These are phyloP conservation scores for Rhabditophanes sp. DNA, from an alignment of 2,888 invertebrate genomes.

Conservation along the genomic window DNA sequence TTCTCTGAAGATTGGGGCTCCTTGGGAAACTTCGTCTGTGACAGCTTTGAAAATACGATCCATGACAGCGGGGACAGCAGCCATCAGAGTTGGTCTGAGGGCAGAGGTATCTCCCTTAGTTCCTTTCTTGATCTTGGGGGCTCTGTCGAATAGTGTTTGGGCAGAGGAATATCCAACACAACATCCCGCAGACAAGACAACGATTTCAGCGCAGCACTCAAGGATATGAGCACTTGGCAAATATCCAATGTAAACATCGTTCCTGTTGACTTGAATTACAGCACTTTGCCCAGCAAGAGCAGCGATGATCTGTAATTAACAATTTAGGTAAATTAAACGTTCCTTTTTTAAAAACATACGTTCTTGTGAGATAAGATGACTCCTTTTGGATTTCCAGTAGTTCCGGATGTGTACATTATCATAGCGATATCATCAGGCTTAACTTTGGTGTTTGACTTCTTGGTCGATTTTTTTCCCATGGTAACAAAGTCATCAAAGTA, in stretches of 20 bases:
- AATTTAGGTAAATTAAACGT: no score
- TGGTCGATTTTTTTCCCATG: conserved; percentile 19
- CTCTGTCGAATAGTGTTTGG: conserved; percentile 55
- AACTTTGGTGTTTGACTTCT: no score
- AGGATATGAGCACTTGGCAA: conserved; percentile 90
- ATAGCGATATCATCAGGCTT: conserved; percentile 51
- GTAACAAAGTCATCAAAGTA: conserved; percentile 24
- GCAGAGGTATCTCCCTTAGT: conserved; percentile 81
- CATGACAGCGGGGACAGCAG: conserved; percentile 85
- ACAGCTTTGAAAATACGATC: conserved; percentile 93
- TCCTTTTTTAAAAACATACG: conserved; percentile 51
- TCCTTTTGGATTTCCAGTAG: conserved; percentile 66
- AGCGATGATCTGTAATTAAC: no score
- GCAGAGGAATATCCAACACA: conserved; percentile 91
- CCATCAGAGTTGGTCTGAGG: conserved; percentile 78
- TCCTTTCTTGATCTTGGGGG: conserved; percentile 86
- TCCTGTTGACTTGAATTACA: conserved; percentile 39
- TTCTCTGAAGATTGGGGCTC: conserved; percentile 56
- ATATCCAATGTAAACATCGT: conserved; percentile 77
- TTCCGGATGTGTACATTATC: conserved; percentile 69
- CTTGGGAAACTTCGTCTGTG: conserved; percentile 51
- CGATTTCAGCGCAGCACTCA: conserved; percentile 67
- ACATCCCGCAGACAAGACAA: conserved; percentile 16
- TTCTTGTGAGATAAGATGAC: conserved; percentile 60
- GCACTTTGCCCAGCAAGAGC: conserved; percentile 47